A percentile compares a stretch with the other conserved stretches of the same genome.
These are phyloP conservation scores for Sciurus niger DNA, from an alignment of 2,113 vertebrate genomes.

Conservation along the genomic window DNA sequence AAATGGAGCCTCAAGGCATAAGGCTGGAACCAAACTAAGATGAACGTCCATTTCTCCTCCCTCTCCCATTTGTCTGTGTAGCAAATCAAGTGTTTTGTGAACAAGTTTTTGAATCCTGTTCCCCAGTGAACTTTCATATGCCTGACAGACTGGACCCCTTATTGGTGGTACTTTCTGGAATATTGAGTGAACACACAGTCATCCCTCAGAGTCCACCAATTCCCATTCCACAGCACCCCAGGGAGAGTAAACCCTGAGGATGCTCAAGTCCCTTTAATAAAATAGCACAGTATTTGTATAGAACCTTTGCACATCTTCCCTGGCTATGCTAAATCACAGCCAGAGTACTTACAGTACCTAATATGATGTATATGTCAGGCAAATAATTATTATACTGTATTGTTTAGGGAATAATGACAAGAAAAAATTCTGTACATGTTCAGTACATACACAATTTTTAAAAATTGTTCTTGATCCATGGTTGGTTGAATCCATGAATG, in stretches of 20 bases:
- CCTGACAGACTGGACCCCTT: conserved; percentile 25
- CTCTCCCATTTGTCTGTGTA: background rate
- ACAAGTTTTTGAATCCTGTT: background rate
- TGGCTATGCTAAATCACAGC: background rate
- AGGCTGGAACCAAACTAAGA: background rate
- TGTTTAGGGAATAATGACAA: background rate
- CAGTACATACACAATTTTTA: background rate
- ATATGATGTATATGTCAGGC: background rate
- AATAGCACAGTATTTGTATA: background rate
- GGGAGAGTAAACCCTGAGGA: background rate
- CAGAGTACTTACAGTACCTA: background rate
- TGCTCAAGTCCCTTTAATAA: background rate
- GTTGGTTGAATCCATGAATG: background rate
- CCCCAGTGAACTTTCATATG: conserved; percentile 11
- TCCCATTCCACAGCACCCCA: background rate
- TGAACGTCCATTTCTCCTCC: background rate
- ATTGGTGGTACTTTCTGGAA: background rate
- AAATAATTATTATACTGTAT: background rate
- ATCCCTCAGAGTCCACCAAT: background rate
- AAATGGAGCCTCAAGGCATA: background rate
- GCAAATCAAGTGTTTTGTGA: background rate
- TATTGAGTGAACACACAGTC: background rate
- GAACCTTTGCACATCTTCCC: background rate
- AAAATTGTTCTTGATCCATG: background rate
- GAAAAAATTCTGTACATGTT: background rate